Evolutionary conservation across 2,113 vertebrate species (phyloP).

Genomic region (Psilopogon haemacephalus): DNA sequence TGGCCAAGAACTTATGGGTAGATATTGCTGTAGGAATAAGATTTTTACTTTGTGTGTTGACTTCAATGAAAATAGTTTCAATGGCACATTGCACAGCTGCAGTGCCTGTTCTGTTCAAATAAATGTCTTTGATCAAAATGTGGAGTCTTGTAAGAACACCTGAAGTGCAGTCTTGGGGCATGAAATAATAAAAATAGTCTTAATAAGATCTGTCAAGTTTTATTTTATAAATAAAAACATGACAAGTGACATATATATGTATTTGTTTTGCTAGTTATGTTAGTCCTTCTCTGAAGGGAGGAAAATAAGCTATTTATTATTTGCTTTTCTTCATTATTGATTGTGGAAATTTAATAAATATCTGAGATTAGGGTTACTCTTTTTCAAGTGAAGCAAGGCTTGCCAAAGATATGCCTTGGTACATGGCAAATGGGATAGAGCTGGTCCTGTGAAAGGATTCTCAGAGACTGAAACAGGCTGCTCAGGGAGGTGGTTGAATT

Average conservation of each 20-base stretch:
- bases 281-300: not conserved
- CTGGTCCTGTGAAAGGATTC: not conserved
- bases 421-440: not conserved
- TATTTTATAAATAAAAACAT: not conserved
- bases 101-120: not conserved
- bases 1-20: not conserved
- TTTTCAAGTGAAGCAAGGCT: not conserved
- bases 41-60: not conserved
- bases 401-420: not conserved
- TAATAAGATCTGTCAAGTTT: not conserved
- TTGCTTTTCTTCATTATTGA: not conserved
- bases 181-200: not conserved
- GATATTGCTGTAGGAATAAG: not conserved
- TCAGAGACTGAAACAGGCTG: too few species aligned
- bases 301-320: not conserved
- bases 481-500: too few species aligned
- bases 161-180: not conserved
- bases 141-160: not conserved
- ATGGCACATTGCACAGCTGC: not conserved
- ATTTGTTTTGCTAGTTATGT: not conserved
- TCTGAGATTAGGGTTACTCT: not conserved
- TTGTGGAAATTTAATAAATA: not conserved
- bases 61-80: not conserved
- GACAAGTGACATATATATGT: not conserved
- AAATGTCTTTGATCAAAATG: conserved; percentile 2